Evolutionary conservation across 1,140 invertebrate species (phyloP), one percentile per base, ranked within the genome.

Genomic region (Heterodera carotae): DNA sequence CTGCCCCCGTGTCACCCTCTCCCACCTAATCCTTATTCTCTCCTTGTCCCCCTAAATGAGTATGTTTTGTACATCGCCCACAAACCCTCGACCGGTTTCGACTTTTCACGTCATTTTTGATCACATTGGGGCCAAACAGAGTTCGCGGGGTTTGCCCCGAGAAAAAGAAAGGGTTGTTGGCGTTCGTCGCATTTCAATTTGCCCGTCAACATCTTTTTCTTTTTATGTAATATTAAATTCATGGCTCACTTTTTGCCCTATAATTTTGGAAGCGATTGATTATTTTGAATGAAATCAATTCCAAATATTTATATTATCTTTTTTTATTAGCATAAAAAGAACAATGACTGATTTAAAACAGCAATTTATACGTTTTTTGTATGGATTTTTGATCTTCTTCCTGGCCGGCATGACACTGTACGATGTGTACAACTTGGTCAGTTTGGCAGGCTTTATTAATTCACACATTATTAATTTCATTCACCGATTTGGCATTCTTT

Each of bases 371-470:
- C 66, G 56, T 34, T 56, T 74, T 74, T 27, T 79, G n/a, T 80
- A 76, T 53, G 80, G 80, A 27, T 34, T 79, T 64, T 36, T 79
- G 22, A 59, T 79, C 27, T 34, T 81, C n/a, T 79, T 79, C 48
- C 34, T 79, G 53, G 78, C 68, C 29, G 59, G 27, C n/a, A 79
- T 79, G 76, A 79, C 78, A 36, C 25, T 79, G 31, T 70, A 31
- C 15, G 43, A 73, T 25, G 29, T 53, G 27, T 33, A 4, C 22
- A 73, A n/a, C 36, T 7, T 53, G 27, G 53, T 56, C 48, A 56
- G 48, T 56, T 56, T 56, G 27, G 62, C 33, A 66, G n/a, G n/a
- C n/a, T n/a, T n/a, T n/a, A n/a, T n/a, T n/a, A n/a, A n/a, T n/a
- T n/a, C n/a, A n/a, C n/a, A n/a, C n/a, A n/a, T n/a, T n/a, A n/a